Conservation (phyloP, 2,888 invertebrate species). For the Brachynemurus nebulosus region DNA sequence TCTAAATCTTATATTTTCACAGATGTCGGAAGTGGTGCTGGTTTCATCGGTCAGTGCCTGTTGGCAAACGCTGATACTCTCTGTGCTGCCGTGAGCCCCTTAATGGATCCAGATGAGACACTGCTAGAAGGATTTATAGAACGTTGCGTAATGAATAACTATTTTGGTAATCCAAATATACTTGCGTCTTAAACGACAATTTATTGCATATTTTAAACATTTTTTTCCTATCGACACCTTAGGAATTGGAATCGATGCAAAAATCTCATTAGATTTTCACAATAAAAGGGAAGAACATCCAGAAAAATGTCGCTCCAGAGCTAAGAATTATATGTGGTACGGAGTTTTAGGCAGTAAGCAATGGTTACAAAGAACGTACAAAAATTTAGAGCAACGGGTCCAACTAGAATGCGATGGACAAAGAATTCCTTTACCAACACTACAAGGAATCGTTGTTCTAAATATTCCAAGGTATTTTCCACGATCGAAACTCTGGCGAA, state of each 20-base stretch:
- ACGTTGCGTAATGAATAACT: slow-evolving; percentile 96
- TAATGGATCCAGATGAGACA: slow-evolving; percentile 86
- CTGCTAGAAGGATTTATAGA: slow-evolving; percentile 81
- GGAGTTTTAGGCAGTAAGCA: slow-evolving; percentile 70
- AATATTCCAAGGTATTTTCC: slow-evolving; percentile 73
- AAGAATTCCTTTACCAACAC: slow-evolving; percentile 83
- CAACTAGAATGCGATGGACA: slow-evolving; percentile 94
- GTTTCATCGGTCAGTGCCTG: slow-evolving; percentile 88
- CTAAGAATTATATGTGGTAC: slow-evolving; percentile 94
- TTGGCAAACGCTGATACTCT: slow-evolving; percentile 92
- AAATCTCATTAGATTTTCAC: slow-evolving; percentile 93
- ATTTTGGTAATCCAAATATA: slow-evolving; percentile 46
- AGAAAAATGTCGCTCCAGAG: slow-evolving; percentile 86
- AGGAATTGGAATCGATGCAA: slow-evolving; percentile 92
- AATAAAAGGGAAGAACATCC: slow-evolving; percentile 95
- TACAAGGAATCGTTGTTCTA: slow-evolving; percentile 92
- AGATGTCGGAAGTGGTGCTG: slow-evolving; percentile 59
- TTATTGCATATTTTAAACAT: neutral
- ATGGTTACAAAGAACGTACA: slow-evolving; percentile 79
- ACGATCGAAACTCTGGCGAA: neutral
- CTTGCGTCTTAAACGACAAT: neutral
- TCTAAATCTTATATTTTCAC: no score
- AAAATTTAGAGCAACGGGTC: slow-evolving; percentile 89
- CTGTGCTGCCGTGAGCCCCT: slow-evolving; percentile 89
- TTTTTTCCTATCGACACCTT: neutral